Evolutionary conservation across 2,888 invertebrate species (phyloP), one percentile per base, ranked within the genome.

Genomic region (Plagodis pulveraria): DNA sequence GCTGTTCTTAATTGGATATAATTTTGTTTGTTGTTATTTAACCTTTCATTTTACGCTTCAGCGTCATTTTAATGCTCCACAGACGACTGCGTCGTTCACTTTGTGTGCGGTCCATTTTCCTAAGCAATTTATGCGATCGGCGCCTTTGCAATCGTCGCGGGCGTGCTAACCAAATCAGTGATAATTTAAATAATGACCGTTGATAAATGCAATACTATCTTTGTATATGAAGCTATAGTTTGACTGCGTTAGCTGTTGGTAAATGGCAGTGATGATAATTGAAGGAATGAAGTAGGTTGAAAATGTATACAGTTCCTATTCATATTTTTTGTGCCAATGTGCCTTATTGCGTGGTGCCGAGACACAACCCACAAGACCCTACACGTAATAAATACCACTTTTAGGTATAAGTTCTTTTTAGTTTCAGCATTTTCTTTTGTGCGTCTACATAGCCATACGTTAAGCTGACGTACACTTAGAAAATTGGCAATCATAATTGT

Each of bases 121-220:
- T 82, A 85, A 85, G 74, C 84, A 87, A 89, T 91, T 89, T 89
- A 90, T 87, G 80, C 65, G 77, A 66, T 75, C 86, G 86, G 87
- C 83, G 80, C 80, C 84, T 88, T 87, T 86, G 77, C 70, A 66
- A 73, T 67, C 75, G 57, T 63, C 56, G 62, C 55, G 56, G 51
- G 60, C 51, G 78, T 76, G 78, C 79, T 83, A 84, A 86, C 86
- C 80, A 80, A 88, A 87, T 89, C 84, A 76, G 66, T 74, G 81
- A 86, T 84, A 83, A 81, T 78, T 73, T 86, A 81, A 84, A 71
- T 86, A 86, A 87, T 83, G 82, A 74, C 67, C 65, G 57, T 70
- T 77, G 79, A 84, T 87, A 86, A 56, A 87, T 81, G 81, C 72
- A 77, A 72, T 68, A 66, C 77, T 78, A 80, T 78, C 74, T 75